Base-by-base conservation (phyloP, 2,888 invertebrate species). In the Ichneumon xanthorius region DNA sequence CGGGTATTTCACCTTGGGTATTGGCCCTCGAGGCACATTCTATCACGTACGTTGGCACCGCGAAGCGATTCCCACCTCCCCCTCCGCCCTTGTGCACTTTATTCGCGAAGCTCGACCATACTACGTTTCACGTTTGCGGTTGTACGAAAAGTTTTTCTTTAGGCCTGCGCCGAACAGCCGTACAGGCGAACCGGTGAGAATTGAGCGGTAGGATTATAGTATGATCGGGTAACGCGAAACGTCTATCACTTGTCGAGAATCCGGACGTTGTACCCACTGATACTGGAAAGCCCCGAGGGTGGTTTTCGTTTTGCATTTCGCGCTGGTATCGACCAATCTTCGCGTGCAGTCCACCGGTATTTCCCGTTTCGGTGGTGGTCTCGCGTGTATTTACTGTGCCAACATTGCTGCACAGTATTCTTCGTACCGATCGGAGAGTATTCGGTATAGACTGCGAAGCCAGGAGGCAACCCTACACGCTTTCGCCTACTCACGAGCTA, bases 301-400 rank as follows among this genome's bases (percentile, higher is more conserved):
- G 70, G n/a, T 83, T 80, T 79, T 65, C 45, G 68, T 80, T 83
- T 86, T 53, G 37, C 45, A 19, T 80, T 70, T 26, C 7, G 67
- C 48, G 33, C 40, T 22, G 65, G 75, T 88, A 88, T 88, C 85
- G 88, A 88, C 87, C 87, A 88, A 87, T 88, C 86, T 83, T 87
- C 77, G 82, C 80, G 80, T 83, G 82, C 75, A 79, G 70, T 83
- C 73, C 72, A 48, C 30, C 80, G 81, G 80, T 70, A 86, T 79
- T 80, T 71, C 58, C 30, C 53, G 19, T 72, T 67, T n/a, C 11
- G 19, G 11, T 19, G 26, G 16, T 19, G 16, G 48, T 67, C 67
- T 22, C 26, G 7, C 19, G 7, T 33, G 33, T 63, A 63, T 63
- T 45, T 48, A 30, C 26, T 16, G 22, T 26, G 16, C 45, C 22